Base-by-base conservation (phyloP, 2,888 invertebrate genomes). In the Epinotia brunnichana region DNA sequence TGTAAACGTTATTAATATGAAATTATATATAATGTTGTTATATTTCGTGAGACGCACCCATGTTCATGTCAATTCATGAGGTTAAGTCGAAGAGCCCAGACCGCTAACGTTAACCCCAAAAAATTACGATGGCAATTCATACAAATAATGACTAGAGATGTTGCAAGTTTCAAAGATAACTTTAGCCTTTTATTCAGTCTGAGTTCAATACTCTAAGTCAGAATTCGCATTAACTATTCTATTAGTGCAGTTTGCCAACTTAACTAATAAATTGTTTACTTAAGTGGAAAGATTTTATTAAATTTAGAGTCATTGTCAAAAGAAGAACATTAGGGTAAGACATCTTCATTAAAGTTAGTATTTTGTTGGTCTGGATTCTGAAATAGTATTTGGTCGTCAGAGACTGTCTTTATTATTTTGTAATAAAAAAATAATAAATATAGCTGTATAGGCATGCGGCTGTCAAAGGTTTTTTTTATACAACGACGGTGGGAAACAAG, bases 191-290 rank as follows among this genome's bases (percentile, higher is more conserved):
- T 57, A 57, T 57, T 57, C 29, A 29, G 29, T 24, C 29, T 24
- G 57, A n/a, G 29, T 24, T 57, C 29, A 48, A n/a, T n/a, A 48
- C 48, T 35, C 35, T 29, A 9, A 57, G 29, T 57, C 57, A 57
- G n/a, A 56, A 15, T 24, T 21, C n/a, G n/a, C 57, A 57, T 57
- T 57, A 57, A 57, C 57, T 57, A 24, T 57, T 29, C n/a, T 57
- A 57, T 57, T 57, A 57, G 29, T 29, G 7, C 57, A 57, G 57
- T 57, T 57, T 24, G 15, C 57, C 15, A 29, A 57, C 15, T 21
- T 21, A 54, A 21, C 13, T 9, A 29, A 24, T 57, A 57, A 57
- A 29, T 29, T 57, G 15, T n/a, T n/a, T 57, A 21, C 29, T 29
- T 57, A 29, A 57, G 57, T 57, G n/a, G 29, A 57, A 29, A 56